phyloP scores from a whole-genome alignment of 2,888 invertebrate species.

The Mythimna impura region DNA sequence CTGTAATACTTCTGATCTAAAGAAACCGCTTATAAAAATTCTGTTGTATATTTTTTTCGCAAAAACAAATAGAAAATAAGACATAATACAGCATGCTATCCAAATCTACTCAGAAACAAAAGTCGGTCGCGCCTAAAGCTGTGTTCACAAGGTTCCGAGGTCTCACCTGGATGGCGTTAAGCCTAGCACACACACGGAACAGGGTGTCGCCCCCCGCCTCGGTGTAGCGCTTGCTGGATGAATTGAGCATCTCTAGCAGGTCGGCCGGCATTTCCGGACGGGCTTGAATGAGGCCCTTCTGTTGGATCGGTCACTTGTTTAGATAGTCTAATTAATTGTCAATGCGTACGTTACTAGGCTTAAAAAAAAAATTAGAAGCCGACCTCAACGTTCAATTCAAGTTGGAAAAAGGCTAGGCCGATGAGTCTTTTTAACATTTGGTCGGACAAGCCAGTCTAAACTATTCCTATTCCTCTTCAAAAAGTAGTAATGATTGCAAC shows the following conservation, averaged over 20 bases:
- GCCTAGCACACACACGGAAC: conserved; percentile 92
- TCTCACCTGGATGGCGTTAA: conserved; percentile 88
- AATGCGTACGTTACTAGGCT: background rate
- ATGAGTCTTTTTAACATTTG: conserved; percentile 2
- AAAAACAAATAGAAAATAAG: background rate
- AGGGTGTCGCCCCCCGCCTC: conserved; percentile 83
- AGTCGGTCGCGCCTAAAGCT: conserved; percentile 22
- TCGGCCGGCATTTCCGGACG: conserved; percentile 35
- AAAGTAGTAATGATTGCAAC: background rate
- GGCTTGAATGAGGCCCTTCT: conserved; percentile 74
- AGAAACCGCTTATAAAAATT: background rate
- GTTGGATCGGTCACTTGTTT: conserved; percentile 40
- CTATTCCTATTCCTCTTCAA: background rate
- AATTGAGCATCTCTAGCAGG: conserved; percentile 83
- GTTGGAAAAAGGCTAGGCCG: background rate
- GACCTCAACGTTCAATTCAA: background rate
- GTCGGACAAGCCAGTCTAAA: background rate
- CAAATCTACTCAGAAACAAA: conserved; percentile 22
- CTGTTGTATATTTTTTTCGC: background rate
- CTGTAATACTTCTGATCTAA: background rate
- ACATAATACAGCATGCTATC: conserved; percentile 32
- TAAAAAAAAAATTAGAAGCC: background rate
- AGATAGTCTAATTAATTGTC: conserved; percentile 10
- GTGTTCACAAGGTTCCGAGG: conserved; percentile 9
- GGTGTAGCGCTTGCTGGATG: conserved; percentile 84